These are phyloP conservation scores for Microcebus griseorufus DNA, from an alignment of 2,113 vertebrate genomes.

Conservation along the genomic window DNA sequence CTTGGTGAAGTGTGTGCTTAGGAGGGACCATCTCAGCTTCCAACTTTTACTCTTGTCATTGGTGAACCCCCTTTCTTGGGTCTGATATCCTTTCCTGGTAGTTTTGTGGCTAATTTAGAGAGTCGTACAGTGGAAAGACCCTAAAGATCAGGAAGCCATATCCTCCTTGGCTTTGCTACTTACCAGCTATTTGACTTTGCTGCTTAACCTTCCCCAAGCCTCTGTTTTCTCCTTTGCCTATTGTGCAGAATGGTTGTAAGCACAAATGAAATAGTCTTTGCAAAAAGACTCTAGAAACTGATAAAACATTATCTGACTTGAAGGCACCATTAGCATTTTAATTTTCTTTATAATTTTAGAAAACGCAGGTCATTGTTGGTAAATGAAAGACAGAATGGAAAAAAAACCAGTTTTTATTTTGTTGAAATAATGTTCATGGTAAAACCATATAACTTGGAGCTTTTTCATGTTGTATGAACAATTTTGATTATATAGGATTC, in stretches of 20 bases:
- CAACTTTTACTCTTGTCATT: neutral
- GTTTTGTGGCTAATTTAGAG: neutral
- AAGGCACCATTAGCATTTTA: neutral
- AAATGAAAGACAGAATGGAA: neutral
- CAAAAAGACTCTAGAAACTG: neutral
- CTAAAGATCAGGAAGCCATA: neutral
- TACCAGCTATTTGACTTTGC: neutral
- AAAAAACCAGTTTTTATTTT: neutral
- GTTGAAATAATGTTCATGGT: neutral
- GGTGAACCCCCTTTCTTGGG: neutral
- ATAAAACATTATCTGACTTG: neutral
- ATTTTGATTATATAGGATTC: neutral
- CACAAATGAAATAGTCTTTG: neutral
- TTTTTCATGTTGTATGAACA: neutral
- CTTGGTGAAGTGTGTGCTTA: neutral
- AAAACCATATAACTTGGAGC: neutral
- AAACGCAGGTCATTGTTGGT: neutral
- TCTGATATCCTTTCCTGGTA: neutral
- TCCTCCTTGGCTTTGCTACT: neutral
- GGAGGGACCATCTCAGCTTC: neutral
- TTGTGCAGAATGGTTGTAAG: neutral
- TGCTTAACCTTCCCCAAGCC: neutral
- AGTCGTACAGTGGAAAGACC: neutral
- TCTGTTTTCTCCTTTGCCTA: neutral
- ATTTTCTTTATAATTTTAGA: slow-evolving; percentile 6